phyloP scores from a whole-genome alignment of 2,113 vertebrate genomes.

The Ceyx margarethae region DNA sequence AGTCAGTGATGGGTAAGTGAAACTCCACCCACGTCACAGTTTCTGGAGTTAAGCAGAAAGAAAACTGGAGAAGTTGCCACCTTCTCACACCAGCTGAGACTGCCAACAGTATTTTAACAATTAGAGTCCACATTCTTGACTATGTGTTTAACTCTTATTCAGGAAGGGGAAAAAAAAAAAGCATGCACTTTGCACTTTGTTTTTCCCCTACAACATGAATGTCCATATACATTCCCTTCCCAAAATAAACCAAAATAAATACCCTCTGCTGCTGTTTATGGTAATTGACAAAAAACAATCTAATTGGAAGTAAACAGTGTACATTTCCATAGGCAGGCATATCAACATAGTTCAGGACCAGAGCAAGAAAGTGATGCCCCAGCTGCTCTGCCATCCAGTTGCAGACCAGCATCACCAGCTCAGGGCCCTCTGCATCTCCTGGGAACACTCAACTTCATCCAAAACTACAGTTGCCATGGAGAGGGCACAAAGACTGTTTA shows the following conservation, averaged over 20 bases:
- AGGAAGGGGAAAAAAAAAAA: background rate
- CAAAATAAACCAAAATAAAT: background rate
- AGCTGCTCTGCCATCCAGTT: rapidly evolving
- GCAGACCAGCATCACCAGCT: background rate
- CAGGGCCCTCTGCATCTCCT: background rate
- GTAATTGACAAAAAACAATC: background rate
- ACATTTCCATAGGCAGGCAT: background rate
- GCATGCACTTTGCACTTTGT: background rate
- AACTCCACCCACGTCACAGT: slow-evolving; percentile 55
- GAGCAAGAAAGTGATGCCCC: rapidly evolving
- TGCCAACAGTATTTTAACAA: background rate
- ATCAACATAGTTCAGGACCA: background rate
- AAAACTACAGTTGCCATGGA: background rate
- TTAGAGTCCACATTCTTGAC: background rate
- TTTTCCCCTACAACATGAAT: background rate
- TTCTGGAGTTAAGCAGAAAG: slow-evolving; percentile 20
- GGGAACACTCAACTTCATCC: background rate
- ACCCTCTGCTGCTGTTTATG: rapidly evolving
- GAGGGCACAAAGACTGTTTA: background rate
- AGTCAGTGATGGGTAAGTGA: slow-evolving; percentile 57
- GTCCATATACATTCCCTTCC: background rate
- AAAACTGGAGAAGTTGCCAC: background rate
- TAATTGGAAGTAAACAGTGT: background rate
- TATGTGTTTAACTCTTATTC: background rate
- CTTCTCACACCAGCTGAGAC: background rate